Base-by-base conservation (phyloP, 2,113 vertebrate genomes). In the Ploceus nigricollis region DNA sequence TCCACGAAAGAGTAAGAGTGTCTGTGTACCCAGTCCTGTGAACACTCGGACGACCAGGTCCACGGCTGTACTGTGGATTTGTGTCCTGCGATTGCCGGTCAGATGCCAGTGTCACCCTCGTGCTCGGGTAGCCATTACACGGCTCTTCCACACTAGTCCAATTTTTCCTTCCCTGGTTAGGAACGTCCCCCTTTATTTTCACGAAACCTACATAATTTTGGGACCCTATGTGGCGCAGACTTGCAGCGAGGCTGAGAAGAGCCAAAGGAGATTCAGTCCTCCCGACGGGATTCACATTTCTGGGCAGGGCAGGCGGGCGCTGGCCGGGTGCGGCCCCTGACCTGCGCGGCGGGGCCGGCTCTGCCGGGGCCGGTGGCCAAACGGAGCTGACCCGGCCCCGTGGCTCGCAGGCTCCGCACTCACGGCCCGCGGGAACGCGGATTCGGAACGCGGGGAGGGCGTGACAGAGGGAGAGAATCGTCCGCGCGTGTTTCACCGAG, bases 301-400 rank as follows among this genome's bases (percentile, higher is more conserved):
- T 9, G 47, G 35, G 61, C 76, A 53, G 66, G n/a, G 61, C 37
- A 11, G 68, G 21, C 9, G 39, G 47, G 13, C 1, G 51, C 47
- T 5, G 57, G 8, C 20, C 7, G 83, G 15, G 20, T 23, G 50
- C 16, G 14, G 42, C 8, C 27, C n/a, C 58, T 1, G 13, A 2
- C 10, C 50, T 1, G 64, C 25, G 17, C 77, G 13, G 48, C 2
- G 56, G 53, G 57, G 71, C 57, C 1, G 65, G 30, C 10, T 1
- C 48, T 51, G 63, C 57, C 69, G 1, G 40, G 47, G 21, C 50
- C 50, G 10, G 2, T 1, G 65, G 42, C 66, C 87, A 1, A 2
- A 10, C 3, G 4, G 3, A 47, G 51, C 50, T 18, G 60, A 0
- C 25, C 3, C 9, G 12, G 58, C n/a, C 63, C 37, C 4, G 54